Evolutionary conservation across 2,888 invertebrate species (phyloP).

Genomic region (Hyposoter didymator): DNA sequence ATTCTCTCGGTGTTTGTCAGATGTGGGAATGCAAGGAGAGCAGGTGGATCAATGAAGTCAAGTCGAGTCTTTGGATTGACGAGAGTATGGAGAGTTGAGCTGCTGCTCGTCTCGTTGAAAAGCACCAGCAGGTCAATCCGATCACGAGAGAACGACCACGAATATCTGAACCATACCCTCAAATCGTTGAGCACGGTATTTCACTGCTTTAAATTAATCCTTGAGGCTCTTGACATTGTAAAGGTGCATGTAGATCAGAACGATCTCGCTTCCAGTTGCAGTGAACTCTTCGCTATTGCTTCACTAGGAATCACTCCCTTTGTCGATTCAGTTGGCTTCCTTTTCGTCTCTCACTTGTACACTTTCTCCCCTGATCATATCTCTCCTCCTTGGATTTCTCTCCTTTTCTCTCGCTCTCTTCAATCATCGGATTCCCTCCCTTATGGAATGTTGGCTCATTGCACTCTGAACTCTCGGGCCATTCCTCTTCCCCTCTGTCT

Average conservation of each 20-base stretch:
- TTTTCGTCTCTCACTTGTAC: slow-evolving; percentile 7
- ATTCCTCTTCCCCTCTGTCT: slow-evolving; percentile 33
- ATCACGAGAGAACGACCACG: slow-evolving; percentile 45
- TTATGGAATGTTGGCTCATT: slow-evolving; percentile 40
- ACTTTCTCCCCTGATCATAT: slow-evolving; percentile 33
- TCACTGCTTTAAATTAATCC: slow-evolving; percentile 69
- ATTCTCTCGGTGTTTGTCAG: background rate
- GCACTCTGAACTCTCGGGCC: slow-evolving; percentile 47
- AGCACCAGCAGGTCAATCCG: slow-evolving; percentile 50
- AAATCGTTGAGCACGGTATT: slow-evolving; percentile 77
- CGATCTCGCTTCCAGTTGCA: slow-evolving; percentile 59
- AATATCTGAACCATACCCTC: slow-evolving; percentile 59
- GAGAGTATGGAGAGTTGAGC: slow-evolving; percentile 2
- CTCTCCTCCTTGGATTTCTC: slow-evolving; percentile 27
- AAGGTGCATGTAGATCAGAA: background rate
- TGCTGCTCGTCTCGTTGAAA: slow-evolving; percentile 36
- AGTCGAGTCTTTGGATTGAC: slow-evolving; percentile 23
- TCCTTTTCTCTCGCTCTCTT: slow-evolving; percentile 3
- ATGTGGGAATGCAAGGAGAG: slow-evolving; percentile 21
- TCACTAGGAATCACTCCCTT: slow-evolving; percentile 36
- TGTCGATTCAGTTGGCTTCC: slow-evolving; percentile 56
- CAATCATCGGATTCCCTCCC: slow-evolving; percentile 47
- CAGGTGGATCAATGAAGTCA: slow-evolving; percentile 18
- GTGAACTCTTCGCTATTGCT: slow-evolving; percentile 43
- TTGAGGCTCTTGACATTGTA: slow-evolving; percentile 43